These are phyloP conservation scores for Drosophila repleta DNA, from an alignment of 1,140 invertebrate species.

Conservation along the genomic window DNA sequence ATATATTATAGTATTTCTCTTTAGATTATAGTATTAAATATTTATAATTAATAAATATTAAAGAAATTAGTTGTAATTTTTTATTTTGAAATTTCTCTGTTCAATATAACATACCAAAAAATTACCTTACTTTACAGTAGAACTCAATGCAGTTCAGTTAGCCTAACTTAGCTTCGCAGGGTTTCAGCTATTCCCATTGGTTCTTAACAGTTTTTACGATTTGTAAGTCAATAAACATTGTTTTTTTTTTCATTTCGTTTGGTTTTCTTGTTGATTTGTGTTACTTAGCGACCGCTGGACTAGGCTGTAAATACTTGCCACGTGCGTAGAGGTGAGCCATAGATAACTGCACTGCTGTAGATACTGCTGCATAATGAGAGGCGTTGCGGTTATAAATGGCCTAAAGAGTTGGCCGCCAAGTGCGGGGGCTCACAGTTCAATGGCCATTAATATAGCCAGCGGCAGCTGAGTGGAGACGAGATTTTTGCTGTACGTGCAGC, in stretches of 20 bases:
- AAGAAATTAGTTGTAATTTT: too few relatives aligned
- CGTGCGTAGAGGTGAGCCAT: conserved; percentile 50
- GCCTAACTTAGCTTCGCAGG: too few relatives aligned
- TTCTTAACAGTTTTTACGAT: neutral
- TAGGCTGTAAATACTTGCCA: conserved; percentile 39
- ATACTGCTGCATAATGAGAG: conserved; percentile 42
- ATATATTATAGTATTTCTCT: too few relatives aligned
- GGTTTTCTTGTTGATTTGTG: neutral
- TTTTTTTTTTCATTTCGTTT: neutral
- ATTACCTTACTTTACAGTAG: too few relatives aligned
- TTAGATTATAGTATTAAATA: too few relatives aligned
- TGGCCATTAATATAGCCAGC: conserved; percentile 36
- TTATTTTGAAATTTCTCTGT: too few relatives aligned
- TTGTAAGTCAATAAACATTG: neutral
- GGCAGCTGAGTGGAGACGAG: conserved; percentile 44
- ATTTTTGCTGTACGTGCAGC: conserved; percentile 38
- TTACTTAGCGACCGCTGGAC: conserved; percentile 20
- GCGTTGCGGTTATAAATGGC: conserved; percentile 48
- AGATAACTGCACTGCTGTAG: conserved; percentile 52
- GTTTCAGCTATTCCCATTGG: neutral
- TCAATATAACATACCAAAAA: too few relatives aligned
- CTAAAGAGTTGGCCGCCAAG: conserved; percentile 55
- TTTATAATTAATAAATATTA: too few relatives aligned
- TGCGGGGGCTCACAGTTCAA: conserved; percentile 33
- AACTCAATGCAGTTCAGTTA: too few relatives aligned